These are phyloP conservation scores for Cinclus mexicanus DNA, from an alignment of 2,113 vertebrate genomes.

Conservation along the genomic window DNA sequence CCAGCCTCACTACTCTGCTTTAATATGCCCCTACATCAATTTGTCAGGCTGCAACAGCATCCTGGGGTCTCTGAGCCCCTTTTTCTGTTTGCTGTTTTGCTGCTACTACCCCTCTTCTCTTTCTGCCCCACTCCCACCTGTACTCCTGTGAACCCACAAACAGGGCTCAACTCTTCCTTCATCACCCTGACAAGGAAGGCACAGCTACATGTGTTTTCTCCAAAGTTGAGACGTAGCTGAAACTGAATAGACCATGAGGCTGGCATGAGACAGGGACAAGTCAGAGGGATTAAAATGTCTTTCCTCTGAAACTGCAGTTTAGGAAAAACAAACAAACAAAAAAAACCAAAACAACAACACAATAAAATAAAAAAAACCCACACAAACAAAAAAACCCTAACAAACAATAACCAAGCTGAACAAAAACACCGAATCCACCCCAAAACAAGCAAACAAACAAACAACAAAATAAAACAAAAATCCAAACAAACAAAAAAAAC, in stretches of 20 bases:
- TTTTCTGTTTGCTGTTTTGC: background rate
- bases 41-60: background rate
- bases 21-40: fast-evolving
- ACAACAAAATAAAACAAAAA: background rate
- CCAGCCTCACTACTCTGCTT: background rate
- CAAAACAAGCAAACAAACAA: fast-evolving
- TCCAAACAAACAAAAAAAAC: too few species aligned
- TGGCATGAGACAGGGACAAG: background rate
- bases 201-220: background rate
- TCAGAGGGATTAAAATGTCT: background rate
- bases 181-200: fast-evolving
- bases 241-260: background rate
- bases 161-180: background rate
- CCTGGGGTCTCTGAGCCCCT: fast-evolving
- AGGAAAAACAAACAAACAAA: background rate
- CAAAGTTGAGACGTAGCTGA: background rate
- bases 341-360: background rate
- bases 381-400: too few species aligned
- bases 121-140: background rate
- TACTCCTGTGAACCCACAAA: background rate
- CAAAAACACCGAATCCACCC: background rate
- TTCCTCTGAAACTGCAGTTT: background rate
- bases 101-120: background rate
- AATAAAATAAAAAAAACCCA: background rate
- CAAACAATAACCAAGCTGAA: background rate